A percentile compares a stretch with the other conserved stretches of the same genome.
phyloP scores from a whole-genome alignment of 1,140 invertebrate genomes.

The Bombus pascuorum region DNA sequence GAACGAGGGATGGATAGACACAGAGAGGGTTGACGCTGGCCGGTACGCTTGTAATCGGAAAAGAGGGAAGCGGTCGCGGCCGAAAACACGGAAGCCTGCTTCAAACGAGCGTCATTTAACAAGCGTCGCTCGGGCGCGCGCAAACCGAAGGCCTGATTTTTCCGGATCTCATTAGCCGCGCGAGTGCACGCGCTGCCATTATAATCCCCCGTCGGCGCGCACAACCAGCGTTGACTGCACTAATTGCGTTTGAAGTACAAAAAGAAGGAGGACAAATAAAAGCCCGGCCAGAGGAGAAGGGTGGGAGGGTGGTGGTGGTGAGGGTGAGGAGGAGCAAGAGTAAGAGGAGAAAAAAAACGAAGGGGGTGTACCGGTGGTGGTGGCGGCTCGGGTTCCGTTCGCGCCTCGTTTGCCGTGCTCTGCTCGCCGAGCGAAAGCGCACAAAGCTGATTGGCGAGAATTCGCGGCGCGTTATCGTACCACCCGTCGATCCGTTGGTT shows the following conservation, averaged over 20 bases:
- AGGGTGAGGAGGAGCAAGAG: not conserved
- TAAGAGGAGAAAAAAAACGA: not conserved
- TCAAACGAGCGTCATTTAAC: slow-evolving; percentile 69
- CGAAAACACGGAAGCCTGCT: slow-evolving; percentile 62
- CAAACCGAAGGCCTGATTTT: slow-evolving; percentile 68
- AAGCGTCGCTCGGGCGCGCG: slow-evolving; percentile 59
- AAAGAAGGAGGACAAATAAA: slow-evolving; percentile 60
- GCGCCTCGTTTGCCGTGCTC: slow-evolving; percentile 46
- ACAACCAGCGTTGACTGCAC: slow-evolving; percentile 65
- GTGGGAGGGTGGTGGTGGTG: not conserved
- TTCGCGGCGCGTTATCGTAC: slow-evolving; percentile 60
- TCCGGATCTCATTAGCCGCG: slow-evolving; percentile 69
- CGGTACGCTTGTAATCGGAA: slow-evolving; percentile 48
- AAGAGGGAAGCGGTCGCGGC: slow-evolving; percentile 50
- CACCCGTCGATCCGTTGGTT: slow-evolving; percentile 51
- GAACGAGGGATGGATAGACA: too few species aligned
- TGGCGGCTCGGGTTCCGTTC: slow-evolving; percentile 26
- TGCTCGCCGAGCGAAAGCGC: slow-evolving; percentile 46
- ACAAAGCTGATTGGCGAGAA: slow-evolving; percentile 68
- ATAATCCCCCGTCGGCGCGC: slow-evolving; percentile 64
- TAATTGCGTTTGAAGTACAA: slow-evolving; percentile 69
- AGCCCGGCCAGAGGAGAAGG: slow-evolving; percentile 18
- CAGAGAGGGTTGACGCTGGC: slow-evolving; percentile 1
- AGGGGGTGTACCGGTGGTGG: not conserved
- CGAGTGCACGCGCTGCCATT: slow-evolving; percentile 62